Base-by-base conservation (phyloP, 2,888 invertebrate species). In the Trissolcus brochymenae region DNA sequence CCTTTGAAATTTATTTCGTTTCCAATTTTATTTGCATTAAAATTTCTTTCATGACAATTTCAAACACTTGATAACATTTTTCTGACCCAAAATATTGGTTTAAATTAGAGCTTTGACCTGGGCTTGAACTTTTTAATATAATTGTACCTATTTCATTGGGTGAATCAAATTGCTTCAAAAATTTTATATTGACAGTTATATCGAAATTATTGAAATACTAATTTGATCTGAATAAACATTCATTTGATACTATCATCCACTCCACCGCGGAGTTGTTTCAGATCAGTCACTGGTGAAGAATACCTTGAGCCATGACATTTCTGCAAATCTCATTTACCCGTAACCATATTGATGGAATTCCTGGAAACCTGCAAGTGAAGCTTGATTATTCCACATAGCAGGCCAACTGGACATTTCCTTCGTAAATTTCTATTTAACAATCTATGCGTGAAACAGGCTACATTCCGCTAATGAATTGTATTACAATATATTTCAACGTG, bases 231-330 rank as follows among this genome's bases (percentile, higher is more conserved):
- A n/a, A n/a, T n/a, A 72, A 56, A 54, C 51, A 73, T 66, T 66
- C 50, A 13, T 55, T 65, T 35, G 1, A 35, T 11, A 35, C 1
- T 35, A 9, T 2, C 9, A 9, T 11, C 9, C 9, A 1, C 9
- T 46, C 35, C 53, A 49, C 21, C 25, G 40, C 29, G 16, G n/a
- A 54, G 64, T 14, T 56, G 54, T 65, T 62, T 68, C 19, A 56
- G 56, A 67, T 74, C 56, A 56, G 46, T 74, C 74, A 62, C 46
- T 41, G 61, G 14, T 66, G 56, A 62, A 61, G 64, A 54, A 46
- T 61, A 61, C 73, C 73, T 67, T 74, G 43, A 74, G 66, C 66
- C 35, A 74, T 62, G 61, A 66, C 74, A 62, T 67, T 74, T 67
- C 67, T 62, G 68, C 43, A 59, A 77, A 73, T 68, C 67, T 56